Evolutionary conservation across 2,113 vertebrate genomes (phyloP).

Genomic region (Mugil cephalus): DNA sequence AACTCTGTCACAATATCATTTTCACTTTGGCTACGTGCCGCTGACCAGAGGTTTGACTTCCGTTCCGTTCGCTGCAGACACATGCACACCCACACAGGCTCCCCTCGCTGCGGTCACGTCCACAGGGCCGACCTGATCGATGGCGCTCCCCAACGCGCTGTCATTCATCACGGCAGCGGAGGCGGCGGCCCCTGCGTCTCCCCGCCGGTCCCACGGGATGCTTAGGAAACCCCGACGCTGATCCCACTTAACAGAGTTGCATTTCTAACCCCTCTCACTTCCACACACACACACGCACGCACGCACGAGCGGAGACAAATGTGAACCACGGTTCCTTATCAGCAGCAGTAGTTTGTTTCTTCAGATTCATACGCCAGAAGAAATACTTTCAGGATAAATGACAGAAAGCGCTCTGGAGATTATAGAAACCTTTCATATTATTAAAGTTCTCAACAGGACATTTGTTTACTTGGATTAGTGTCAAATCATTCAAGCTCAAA

Average conservation of each 20-base stretch:
- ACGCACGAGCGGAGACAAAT: slow-evolving; percentile 9
- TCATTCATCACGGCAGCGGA: slow-evolving; percentile 50
- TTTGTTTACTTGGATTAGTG: slow-evolving; percentile 9
- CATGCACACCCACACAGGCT: not conserved
- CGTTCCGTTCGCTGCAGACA: not conserved
- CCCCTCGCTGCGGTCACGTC: not conserved
- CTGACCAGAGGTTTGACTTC: slow-evolving; percentile 48
- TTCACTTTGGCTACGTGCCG: slow-evolving; percentile 48
- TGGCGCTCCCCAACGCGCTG: not conserved
- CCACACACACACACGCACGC: slow-evolving; percentile 1
- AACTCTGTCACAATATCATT: slow-evolving; percentile 52
- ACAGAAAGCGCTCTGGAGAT: slow-evolving; percentile 1
- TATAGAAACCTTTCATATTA: not conserved
- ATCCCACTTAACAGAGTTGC: slow-evolving; percentile 49
- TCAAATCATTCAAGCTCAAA: slow-evolving; percentile 3
- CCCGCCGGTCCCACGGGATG: slow-evolving; percentile 18
- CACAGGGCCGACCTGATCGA: slow-evolving; percentile 22
- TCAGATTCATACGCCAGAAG: not conserved
- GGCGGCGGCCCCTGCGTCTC: slow-evolving; percentile 14
- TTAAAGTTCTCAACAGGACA: not conserved
- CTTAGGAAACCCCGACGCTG: slow-evolving; percentile 29
- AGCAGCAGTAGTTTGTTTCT: slow-evolving; percentile 5
- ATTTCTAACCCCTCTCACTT: slow-evolving; percentile 29
- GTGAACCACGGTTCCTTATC: slow-evolving; percentile 18
- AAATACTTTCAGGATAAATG: not conserved